Evolutionary conservation across 2,113 vertebrate species (phyloP).

Genomic region (Pelusios castaneus): DNA sequence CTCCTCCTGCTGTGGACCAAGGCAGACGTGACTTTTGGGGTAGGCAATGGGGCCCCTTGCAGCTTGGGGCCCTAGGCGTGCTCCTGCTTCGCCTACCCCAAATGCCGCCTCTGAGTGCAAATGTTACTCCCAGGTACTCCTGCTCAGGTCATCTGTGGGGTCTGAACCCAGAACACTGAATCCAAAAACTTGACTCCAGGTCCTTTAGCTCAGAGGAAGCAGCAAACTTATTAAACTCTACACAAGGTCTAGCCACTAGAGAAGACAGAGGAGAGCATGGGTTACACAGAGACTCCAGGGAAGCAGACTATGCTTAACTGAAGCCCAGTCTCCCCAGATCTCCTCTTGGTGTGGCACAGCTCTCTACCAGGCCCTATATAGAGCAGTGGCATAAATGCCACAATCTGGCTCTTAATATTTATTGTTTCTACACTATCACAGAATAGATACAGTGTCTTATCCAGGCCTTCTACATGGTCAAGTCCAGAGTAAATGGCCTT

Average conservation of each 20-base stretch:
- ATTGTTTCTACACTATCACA: neutral
- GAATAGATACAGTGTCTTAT: neutral
- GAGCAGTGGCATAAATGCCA: neutral
- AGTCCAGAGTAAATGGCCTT: neutral
- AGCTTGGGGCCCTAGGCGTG: too few relatives aligned
- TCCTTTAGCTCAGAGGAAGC: neutral
- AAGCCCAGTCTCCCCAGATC: neutral
- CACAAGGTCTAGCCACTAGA: neutral
- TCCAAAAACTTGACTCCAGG: neutral
- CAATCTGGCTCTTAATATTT: neutral
- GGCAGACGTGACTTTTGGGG: too few relatives aligned
- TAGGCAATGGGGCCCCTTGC: too few relatives aligned
- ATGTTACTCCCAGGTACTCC: neutral
- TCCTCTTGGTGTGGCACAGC: neutral
- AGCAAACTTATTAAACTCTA: neutral
- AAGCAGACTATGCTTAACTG: neutral
- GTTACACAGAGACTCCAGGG: neutral
- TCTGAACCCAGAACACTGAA: neutral
- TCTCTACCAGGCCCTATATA: neutral
- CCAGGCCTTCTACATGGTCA: neutral
- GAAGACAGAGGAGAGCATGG: neutral
- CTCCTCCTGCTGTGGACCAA: too few relatives aligned
- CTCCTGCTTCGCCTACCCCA: too few relatives aligned
- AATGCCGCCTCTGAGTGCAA: too few relatives aligned
- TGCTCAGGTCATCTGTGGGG: neutral